These are phyloP conservation scores for Neoscelio sp. DNA, from an alignment of 2,888 invertebrate genomes.

Conservation along the genomic window DNA sequence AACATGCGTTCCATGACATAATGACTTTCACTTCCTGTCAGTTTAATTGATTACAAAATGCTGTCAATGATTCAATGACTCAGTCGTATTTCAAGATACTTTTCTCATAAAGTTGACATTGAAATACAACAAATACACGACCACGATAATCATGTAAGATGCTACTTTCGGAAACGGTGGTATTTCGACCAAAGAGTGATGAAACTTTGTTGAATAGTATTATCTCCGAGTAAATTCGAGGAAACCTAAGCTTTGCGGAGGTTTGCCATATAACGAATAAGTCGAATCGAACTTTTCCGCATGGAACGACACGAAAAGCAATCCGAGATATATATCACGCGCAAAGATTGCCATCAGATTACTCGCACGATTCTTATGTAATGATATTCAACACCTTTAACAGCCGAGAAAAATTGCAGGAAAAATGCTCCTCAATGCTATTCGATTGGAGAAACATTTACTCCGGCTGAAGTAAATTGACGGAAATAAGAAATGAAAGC, in stretches of 20 bases:
- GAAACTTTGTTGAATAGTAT: slow-evolving; percentile 48
- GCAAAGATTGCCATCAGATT: slow-evolving; percentile 23
- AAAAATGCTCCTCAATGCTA: slow-evolving; percentile 1
- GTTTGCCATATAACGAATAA: slow-evolving; percentile 48
- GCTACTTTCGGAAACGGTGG: slow-evolving; percentile 9
- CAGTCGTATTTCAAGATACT: no score
- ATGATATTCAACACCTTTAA: slow-evolving; percentile 36
- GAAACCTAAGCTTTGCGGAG: slow-evolving; percentile 46
- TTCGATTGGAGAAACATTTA: not conserved
- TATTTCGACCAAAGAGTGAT: slow-evolving; percentile 27
- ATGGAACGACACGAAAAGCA: slow-evolving; percentile 27
- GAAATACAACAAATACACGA: no score
- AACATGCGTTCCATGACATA: no score
- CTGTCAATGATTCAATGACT: no score
- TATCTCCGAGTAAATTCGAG: slow-evolving; percentile 48
- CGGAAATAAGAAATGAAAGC: no score
- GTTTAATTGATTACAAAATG: no score
- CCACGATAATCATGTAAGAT: slow-evolving; percentile 17
- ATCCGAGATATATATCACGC: slow-evolving; percentile 38
- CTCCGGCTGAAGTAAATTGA: no score
- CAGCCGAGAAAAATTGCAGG: slow-evolving; percentile 3
- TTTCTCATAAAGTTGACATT: not conserved
- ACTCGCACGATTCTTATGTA: slow-evolving; percentile 29
- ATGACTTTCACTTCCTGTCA: no score
- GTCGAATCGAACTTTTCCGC: slow-evolving; percentile 48